Percentiles rank a stretch among this genome's conserved stretches.
These are phyloP conservation scores for Leucophenga montana DNA, from an alignment of 2,888 invertebrate genomes.

Conservation along the genomic window DNA sequence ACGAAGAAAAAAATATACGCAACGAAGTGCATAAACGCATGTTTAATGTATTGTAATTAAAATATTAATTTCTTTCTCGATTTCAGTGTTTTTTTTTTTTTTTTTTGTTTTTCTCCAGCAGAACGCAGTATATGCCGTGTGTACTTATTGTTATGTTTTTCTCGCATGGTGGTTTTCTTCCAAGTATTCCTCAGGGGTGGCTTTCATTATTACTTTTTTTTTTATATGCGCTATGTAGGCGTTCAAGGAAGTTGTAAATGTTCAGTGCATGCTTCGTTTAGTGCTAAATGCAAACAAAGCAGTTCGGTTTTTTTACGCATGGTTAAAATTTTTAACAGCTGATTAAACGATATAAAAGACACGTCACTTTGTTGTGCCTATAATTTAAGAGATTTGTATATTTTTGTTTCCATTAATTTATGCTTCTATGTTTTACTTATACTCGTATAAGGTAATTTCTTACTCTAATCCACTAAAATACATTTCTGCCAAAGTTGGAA, in stretches of 20 bases:
- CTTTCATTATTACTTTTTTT: no score
- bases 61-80: slow-evolving; percentile 59
- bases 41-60: slow-evolving; percentile 67
- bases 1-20: slow-evolving; percentile 41
- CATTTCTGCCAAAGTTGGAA: no score
- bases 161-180: not conserved
- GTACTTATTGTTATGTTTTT: not conserved
- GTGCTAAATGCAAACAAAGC: no score
- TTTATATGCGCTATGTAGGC: not conserved
- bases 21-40: slow-evolving; percentile 66
- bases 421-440: no score
- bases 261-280: not conserved
- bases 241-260: slow-evolving; percentile 10
- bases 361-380: no score
- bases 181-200: not conserved
- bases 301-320: no score
- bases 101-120: not conserved
- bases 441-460: no score
- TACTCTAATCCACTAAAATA: no score
- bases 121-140: not conserved
- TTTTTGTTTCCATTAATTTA: no score
- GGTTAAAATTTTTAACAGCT: no score
- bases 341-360: no score
- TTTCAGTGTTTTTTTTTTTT: slow-evolving; percentile 16
- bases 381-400: no score